Percentiles rank a stretch among this genome's conserved stretches.
Conservation (phyloP, 2,113 vertebrate genomes). For the Apus apus region DNA sequence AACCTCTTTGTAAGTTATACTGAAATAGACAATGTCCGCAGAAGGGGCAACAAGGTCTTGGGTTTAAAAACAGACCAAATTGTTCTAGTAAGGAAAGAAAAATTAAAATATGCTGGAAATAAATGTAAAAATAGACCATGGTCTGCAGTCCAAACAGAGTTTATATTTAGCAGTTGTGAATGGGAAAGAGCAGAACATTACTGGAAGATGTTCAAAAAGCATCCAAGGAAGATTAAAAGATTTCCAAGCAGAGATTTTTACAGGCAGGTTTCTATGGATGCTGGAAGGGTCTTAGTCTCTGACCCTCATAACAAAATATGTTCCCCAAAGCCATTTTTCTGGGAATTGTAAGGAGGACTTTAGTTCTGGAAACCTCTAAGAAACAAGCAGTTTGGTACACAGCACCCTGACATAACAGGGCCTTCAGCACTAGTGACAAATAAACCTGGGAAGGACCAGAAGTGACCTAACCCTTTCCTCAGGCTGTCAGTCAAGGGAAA, state of each 20-base stretch:
- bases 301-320: background rate
- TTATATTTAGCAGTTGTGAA: conserved; percentile 62
- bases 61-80: conserved; percentile 31
- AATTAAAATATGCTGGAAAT: conserved; percentile 22
- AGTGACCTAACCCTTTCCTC: background rate
- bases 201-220: conserved; percentile 45
- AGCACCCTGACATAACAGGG: background rate
- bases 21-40: background rate
- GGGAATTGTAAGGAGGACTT: background rate
- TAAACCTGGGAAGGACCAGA: background rate
- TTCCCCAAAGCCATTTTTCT: background rate
- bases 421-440: background rate
- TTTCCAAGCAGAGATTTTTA: conserved; percentile 18
- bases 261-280: conserved; percentile 38
- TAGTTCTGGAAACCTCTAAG: background rate
- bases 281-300: background rate
- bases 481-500: background rate
- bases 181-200: conserved; percentile 54
- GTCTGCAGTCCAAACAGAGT: conserved; percentile 20
- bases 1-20: background rate
- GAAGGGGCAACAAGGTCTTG: background rate
- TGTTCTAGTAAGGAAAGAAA: background rate
- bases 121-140: conserved; percentile 53
- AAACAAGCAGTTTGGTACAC: background rate
- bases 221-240: conserved; percentile 27